These are phyloP conservation scores for Drosophila pegasa DNA, from an alignment of 2,888 invertebrate genomes.

Conservation along the genomic window DNA sequence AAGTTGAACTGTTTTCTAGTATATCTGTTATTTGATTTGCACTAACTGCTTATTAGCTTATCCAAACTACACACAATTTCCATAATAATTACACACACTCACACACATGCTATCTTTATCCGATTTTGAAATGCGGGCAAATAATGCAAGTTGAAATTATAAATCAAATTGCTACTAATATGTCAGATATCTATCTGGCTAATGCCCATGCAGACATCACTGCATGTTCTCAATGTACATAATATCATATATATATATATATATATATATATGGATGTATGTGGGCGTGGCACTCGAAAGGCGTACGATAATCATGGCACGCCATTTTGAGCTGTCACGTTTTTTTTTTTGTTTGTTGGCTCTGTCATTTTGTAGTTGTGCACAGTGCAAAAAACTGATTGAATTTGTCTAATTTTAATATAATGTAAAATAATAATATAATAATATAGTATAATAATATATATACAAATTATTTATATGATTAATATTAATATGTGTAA, in stretches of 20 bases:
- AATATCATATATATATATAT: conserved; percentile 3
- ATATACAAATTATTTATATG: too few relatives aligned
- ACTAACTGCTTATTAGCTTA: conserved; percentile 46
- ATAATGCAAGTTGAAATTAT: conserved; percentile 59
- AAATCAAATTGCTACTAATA: conserved; percentile 66
- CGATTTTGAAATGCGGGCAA: conserved; percentile 42
- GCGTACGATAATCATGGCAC: conserved; percentile 52
- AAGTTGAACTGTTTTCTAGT: background rate
- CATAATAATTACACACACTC: conserved; percentile 29
- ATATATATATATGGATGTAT: background rate
- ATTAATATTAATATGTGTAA: too few relatives aligned
- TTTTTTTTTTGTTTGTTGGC: background rate
- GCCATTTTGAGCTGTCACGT: conserved; percentile 64
- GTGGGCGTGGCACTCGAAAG: conserved; percentile 47
- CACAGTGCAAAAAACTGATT: background rate
- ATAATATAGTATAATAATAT: background rate
- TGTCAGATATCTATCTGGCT: conserved; percentile 55
- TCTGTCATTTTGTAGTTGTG: background rate
- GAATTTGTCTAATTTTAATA: background rate
- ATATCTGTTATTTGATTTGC: conserved; percentile 2
- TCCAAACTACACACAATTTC: conserved; percentile 34
- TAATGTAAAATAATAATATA: background rate
- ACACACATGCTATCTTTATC: conserved; percentile 21
- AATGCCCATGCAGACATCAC: conserved; percentile 26
- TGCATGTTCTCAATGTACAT: conserved; percentile 16